A percentile compares a stretch with the other conserved stretches of the same genome.
phyloP scores from a whole-genome alignment of 2,888 invertebrate species.

The Salpingus planirostris region DNA sequence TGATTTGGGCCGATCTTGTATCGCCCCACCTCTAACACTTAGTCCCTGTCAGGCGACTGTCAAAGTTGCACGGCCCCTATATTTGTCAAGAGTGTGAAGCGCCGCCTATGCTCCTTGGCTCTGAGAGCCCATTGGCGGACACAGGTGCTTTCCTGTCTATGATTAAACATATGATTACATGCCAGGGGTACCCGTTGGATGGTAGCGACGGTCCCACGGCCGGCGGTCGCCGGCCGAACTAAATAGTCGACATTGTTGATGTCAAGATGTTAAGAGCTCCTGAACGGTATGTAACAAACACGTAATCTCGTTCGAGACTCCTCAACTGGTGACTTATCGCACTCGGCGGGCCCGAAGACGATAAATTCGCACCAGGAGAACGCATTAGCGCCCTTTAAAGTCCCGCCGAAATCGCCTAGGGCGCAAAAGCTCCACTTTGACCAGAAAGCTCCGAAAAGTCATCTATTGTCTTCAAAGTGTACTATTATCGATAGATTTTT shows the following conservation, averaged over 20 bases:
- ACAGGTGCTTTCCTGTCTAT: constrained; percentile 33
- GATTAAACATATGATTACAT: constrained; percentile 39
- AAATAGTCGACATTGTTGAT: constrained; percentile 30
- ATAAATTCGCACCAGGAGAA: too few relatives aligned
- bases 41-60: constrained; percentile 41
- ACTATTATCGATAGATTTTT: too few relatives aligned
- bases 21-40: constrained; percentile 44
- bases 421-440: too few relatives aligned
- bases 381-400: too few relatives aligned
- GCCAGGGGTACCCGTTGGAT: constrained; percentile 30
- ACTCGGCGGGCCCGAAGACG: too few relatives aligned
- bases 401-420: too few relatives aligned
- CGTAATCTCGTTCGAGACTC: constrained; percentile 2
- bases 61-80: constrained; percentile 41
- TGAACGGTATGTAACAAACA: constrained; percentile 6
- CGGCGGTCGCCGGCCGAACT: constrained; percentile 33
- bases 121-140: constrained; percentile 36
- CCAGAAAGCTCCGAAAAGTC: too few relatives aligned
- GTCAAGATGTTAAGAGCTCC: constrained; percentile 16
- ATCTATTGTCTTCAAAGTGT: too few relatives aligned
- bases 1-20: constrained; percentile 39
- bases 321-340: too few relatives aligned
- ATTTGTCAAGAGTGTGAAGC: constrained; percentile 39
- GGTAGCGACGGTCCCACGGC: constrained; percentile 35
- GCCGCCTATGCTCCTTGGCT: constrained; percentile 37